These are phyloP conservation scores for Campoletis raptor DNA, from an alignment of 2,888 invertebrate genomes.

Conservation along the genomic window DNA sequence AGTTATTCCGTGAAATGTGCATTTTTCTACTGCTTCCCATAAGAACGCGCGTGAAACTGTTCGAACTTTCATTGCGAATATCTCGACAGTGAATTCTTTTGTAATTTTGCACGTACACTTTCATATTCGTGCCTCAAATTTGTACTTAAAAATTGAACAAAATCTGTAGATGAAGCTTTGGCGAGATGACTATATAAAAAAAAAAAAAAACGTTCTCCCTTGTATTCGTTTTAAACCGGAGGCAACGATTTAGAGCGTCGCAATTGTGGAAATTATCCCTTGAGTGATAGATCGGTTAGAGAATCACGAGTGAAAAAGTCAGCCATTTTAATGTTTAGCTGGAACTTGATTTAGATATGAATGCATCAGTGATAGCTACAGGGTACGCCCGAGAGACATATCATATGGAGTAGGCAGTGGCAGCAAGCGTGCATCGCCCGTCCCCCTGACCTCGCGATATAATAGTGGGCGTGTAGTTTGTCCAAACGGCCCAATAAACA, in stretches of 20 bases:
- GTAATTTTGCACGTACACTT: no score
- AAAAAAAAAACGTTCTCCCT: background rate
- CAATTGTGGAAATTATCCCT: background rate
- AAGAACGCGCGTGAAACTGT: no score
- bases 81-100: no score
- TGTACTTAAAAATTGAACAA: no score
- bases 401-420: slow-evolving; percentile 3
- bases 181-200: no score
- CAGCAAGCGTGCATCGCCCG: background rate
- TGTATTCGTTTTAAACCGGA: background rate
- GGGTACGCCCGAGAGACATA: background rate
- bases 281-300: background rate
- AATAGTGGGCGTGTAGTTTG: slow-evolving; percentile 7
- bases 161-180: no score
- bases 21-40: no score
- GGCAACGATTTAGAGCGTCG: background rate
- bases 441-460: slow-evolving; percentile 1
- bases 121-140: no score
- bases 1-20: no score
- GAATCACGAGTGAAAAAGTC: background rate
- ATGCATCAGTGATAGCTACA: background rate
- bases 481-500: background rate
- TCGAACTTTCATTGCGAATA: no score
- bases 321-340: background rate
- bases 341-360: background rate